Evolutionary conservation across 2,888 invertebrate genomes (phyloP), one percentile per base, ranked within the genome.

Genomic region (Ophion ventricosus): DNA sequence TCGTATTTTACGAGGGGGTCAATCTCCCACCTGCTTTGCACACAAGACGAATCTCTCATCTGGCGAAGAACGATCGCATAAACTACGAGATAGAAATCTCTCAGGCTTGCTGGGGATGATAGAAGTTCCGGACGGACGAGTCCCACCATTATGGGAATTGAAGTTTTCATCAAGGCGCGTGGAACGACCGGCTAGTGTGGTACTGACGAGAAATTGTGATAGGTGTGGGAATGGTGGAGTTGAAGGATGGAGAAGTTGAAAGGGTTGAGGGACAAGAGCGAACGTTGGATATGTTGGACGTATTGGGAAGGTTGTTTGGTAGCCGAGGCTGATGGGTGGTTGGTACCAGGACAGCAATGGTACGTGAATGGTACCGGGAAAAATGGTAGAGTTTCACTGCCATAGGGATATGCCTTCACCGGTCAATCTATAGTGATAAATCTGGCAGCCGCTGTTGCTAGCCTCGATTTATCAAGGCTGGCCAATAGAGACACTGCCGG

Each of bases 1-100:
- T 73, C 17, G 63, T 70, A 76, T 69, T 84, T 81, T 69, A 74
- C 67, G 59, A 75, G 57, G 64, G 49, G 49, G 49, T 49, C 69
- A 23, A 29, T 69, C 20, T 59, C 59, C 77, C 69, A 69, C 69
- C 77, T 69, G 77, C 69, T 49, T 49, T 49, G 14, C 43, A 23
- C 43, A 23, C 23, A 29, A n/a, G 69, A 61, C 57, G 49, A 69
- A 61, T 29, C 57, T 69, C 77, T 69, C 63, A 64, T 75, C 75
- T 56, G 35, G 49, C 64, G n/a, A 75, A 63, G n/a, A 35, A 35
- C 14, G 11, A 35, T 63, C 49, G 63, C 49, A 43, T 63, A 74
- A 73, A n/a, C 61, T n/a, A 4, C n/a, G 25, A 40, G 67, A 77
- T 77, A 57, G n/a, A 57, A 66, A 76, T 76, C 66, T 54, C 61